Evolutionary conservation across 2,888 invertebrate genomes (phyloP), one percentile per base, ranked within the genome.

Genomic region (Yponomeuta plumbellus): DNA sequence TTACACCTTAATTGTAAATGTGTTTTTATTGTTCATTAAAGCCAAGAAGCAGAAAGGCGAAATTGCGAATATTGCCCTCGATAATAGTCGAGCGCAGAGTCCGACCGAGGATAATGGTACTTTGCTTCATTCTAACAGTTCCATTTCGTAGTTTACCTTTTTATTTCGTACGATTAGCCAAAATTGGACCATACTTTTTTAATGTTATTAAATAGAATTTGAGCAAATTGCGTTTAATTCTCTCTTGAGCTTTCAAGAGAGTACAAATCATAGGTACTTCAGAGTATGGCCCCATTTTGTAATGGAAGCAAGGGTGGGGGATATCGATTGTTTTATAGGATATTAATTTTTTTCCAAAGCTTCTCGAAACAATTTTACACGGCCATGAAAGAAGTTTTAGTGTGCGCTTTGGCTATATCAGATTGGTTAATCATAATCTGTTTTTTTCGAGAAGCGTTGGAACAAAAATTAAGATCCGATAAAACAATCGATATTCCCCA

Each of bases 41-140:
- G 90, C 86, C 69, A 89, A 83, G 89, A 89, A 88, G 88, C 83
- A 79, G 81, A 90, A 83, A 82, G 81, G 81, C 80, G 88, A 83
- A 71, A 79, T 85, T 72, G 74, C 81, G 72, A 84, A 83, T 82
- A 76, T 84, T 78, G 77, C 78, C 83, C 72, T 81, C 72, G 84
- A 81, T 71, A 84, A 80, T 69, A 77, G 74, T 76, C 81, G 79
- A 69, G 77, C 72, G 73, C 84, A 81, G 74, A 79, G 76, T 74
- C 78, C 78, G 71, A 74, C 76, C 69, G 82, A 84, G 69, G 85
- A 88, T 69, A 81, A 86, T 77, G 86, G 87, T 88, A 88, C 73
- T 83, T 76, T 76, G 71, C 75, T 68, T 68, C 1, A 58, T 6
- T 20, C 22, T 58, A 58, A 58, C 20, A 58, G 22, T 13, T 52